Percentiles rank a stretch among this genome's conserved stretches.
Evolutionary conservation across 2,888 invertebrate species (phyloP).

Genomic region (Nebria brevicollis): DNA sequence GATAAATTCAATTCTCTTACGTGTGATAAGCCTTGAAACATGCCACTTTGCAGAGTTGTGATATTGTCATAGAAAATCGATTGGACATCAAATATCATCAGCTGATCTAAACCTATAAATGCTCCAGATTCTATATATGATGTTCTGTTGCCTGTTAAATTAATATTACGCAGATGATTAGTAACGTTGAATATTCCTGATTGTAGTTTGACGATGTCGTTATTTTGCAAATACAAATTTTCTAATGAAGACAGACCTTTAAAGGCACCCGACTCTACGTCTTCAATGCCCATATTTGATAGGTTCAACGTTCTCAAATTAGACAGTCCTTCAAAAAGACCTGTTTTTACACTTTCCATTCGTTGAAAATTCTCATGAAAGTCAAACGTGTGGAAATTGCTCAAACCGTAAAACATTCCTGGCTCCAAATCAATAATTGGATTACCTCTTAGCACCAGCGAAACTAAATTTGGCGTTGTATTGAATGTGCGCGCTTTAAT

Average conservation of each 20-base stretch:
- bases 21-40: no score
- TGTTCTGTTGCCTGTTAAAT: no score
- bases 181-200: not conserved
- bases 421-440: slow-evolving; percentile 1
- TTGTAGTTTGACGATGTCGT: not conserved
- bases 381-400: not conserved
- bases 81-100: no score
- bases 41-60: no score
- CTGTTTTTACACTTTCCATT: slow-evolving; percentile 4
- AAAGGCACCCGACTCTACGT: not conserved
- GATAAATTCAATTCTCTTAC: no score
- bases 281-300: not conserved
- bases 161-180: no score
- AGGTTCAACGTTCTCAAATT: not conserved
- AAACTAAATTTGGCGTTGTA: not conserved
- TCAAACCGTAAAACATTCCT: not conserved
- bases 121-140: not conserved
- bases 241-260: not conserved
- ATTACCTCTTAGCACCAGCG: slow-evolving; percentile 11
- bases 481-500: not conserved
- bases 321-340: not conserved
- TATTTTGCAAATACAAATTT: slow-evolving; percentile 9
- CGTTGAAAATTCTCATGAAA: not conserved
- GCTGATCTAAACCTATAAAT: slow-evolving; percentile 11
- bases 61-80: no score